Evolutionary conservation across 2,797 vertebrate genomes (phyloP).

Genomic region (Pangasius krempfi): DNA sequence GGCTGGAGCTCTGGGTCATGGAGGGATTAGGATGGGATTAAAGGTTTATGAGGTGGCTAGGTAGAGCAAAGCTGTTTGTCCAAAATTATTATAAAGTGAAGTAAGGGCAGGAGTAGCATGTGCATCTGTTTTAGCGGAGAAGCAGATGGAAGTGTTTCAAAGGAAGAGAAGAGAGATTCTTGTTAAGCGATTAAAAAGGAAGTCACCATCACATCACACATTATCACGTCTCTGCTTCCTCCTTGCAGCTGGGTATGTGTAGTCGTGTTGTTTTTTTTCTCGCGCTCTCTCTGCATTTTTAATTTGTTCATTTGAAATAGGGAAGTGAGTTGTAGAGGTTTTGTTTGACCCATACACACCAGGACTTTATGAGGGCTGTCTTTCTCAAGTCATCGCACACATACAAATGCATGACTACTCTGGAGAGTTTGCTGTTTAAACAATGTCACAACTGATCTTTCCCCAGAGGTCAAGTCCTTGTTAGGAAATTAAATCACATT

Average conservation of each 20-base stretch:
- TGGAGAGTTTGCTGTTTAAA: conserved; percentile 8
- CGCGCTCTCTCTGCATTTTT: background rate
- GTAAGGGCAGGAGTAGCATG: conserved; percentile 10
- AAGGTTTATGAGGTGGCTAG: background rate
- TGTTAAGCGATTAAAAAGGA: conserved; percentile 23
- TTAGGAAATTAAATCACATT: conserved; percentile 28
- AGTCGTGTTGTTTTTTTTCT: background rate
- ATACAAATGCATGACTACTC: background rate
- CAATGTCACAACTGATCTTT: conserved; percentile 17
- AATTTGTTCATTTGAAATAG: background rate
- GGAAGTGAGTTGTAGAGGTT: background rate
- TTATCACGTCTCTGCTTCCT: conserved; percentile 43
- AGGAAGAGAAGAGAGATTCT: conserved; percentile 26
- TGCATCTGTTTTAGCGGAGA: conserved; percentile 28
- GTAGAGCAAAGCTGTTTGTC: conserved; percentile 9
- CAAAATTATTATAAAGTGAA: background rate
- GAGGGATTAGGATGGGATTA: background rate
- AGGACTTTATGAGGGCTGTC: background rate
- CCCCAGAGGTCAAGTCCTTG: conserved; percentile 30
- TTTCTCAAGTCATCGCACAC: background rate
- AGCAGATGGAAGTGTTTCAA: conserved; percentile 37
- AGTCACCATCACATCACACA: conserved; percentile 27
- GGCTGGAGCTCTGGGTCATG: conserved; percentile 14
- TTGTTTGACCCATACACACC: background rate
- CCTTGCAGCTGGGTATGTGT: conserved; percentile 18